Conservation (phyloP, 2,888 invertebrate genomes). For the Lamproptera curius region DNA sequence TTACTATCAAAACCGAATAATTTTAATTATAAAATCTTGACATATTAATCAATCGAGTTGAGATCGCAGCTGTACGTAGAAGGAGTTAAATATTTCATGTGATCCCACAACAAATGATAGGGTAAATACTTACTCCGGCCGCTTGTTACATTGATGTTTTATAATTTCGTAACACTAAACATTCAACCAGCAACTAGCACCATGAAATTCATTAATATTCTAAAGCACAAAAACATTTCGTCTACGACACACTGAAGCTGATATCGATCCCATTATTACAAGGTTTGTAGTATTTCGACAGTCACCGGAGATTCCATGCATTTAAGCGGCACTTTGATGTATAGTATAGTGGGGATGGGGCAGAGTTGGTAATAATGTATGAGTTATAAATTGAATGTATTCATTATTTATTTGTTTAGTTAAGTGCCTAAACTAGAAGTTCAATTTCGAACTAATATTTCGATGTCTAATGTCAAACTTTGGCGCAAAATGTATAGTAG, state of each 20-base stretch:
- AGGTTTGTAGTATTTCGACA: constrained; percentile 33
- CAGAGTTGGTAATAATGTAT: too few species aligned
- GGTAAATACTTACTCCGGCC: constrained; percentile 58
- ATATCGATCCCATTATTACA: constrained; percentile 44
- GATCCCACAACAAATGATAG: constrained; percentile 68
- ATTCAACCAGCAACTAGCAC: constrained; percentile 50
- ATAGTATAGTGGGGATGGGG: constrained; percentile 23
- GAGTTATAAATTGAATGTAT: too few species aligned
- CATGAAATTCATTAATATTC: constrained; percentile 43
- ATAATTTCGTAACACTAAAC: constrained; percentile 44
- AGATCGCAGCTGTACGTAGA: constrained; percentile 49
- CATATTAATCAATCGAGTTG: too few species aligned
- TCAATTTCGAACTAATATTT: too few species aligned
- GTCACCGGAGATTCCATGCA: constrained; percentile 68
- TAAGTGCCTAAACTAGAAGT: too few species aligned
- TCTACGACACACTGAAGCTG: constrained; percentile 71
- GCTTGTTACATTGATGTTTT: constrained; percentile 43
- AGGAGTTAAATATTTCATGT: constrained; percentile 48
- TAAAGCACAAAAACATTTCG: constrained; percentile 54
- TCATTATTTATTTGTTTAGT: too few species aligned
- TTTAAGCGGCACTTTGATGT: constrained; percentile 50
- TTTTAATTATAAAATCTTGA: too few species aligned
- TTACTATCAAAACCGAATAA: too few species aligned
- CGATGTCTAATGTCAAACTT: too few species aligned
- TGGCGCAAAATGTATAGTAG: too few species aligned